Evolutionary conservation across 1,140 invertebrate genomes (phyloP).

Genomic region (Pseudoatta argentina): DNA sequence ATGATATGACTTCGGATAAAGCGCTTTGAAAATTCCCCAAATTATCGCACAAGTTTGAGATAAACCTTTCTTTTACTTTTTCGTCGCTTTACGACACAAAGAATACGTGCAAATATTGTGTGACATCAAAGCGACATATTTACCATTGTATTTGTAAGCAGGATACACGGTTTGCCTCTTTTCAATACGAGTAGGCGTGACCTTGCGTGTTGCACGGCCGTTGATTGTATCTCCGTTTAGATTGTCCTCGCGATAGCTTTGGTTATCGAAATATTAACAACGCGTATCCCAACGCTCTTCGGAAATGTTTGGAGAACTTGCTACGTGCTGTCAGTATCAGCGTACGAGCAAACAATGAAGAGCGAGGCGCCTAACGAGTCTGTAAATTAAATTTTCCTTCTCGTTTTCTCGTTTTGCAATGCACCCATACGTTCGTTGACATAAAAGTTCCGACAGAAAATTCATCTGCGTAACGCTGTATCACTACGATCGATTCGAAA

Average conservation of each 20-base stretch:
- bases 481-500: not conserved
- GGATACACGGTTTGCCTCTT: conserved; percentile 22
- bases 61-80: not conserved
- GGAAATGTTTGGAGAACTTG: conserved; percentile 59
- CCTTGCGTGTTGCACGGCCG: conserved; percentile 25
- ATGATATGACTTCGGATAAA: too few relatives aligned
- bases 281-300: not conserved
- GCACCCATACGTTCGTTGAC: not conserved
- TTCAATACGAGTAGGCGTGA: conserved; percentile 15
- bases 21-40: not conserved
- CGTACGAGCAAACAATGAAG: conserved; percentile 36
- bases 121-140: conserved; percentile 35
- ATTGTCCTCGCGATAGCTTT: conserved; percentile 25
- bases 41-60: not conserved
- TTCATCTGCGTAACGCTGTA: not conserved
- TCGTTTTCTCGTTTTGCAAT: not conserved
- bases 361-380: conserved; percentile 41
- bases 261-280: conserved; percentile 48
- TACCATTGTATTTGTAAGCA: conserved; percentile 19
- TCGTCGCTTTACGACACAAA: not conserved
- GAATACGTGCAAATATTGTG: not conserved
- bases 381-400: conserved; percentile 49
- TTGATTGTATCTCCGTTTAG: conserved; percentile 56
- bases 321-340: conserved; percentile 32
- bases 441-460: not conserved